Evolutionary conservation across 2,888 invertebrate species (phyloP).

Genomic region (Noctua comes): DNA sequence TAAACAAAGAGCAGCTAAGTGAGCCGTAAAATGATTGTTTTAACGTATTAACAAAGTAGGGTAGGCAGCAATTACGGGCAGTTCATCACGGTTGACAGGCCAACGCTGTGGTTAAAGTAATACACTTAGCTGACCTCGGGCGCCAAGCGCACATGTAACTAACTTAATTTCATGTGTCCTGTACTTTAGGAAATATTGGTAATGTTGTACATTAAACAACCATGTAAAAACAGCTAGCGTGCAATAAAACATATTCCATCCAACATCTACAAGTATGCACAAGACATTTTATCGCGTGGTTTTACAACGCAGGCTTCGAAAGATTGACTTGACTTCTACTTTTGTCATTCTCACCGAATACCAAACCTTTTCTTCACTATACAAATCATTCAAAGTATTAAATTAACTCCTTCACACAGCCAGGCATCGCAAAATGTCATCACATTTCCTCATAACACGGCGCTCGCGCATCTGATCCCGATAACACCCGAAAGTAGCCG

Average conservation of each 20-base stretch:
- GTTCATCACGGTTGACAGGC: slow-evolving; percentile 63
- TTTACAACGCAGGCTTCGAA: neutral
- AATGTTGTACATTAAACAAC: neutral
- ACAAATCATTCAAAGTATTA: slow-evolving; percentile 13
- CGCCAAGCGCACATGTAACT: slow-evolving; percentile 29
- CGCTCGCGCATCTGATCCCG: slow-evolving; percentile 36
- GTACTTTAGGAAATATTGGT: slow-evolving; percentile 13
- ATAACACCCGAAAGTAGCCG: slow-evolving; percentile 44
- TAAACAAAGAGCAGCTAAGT: slow-evolving; percentile 62
- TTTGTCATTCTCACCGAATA: neutral
- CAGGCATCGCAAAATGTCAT: slow-evolving; percentile 25
- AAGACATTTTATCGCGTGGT: neutral
- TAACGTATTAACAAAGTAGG: slow-evolving; percentile 55
- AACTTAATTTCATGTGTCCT: slow-evolving; percentile 23
- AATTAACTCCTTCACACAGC: neutral
- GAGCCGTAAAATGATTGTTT: slow-evolving; percentile 63
- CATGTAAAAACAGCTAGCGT: neutral
- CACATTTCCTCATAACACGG: slow-evolving; percentile 40
- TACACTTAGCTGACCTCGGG: slow-evolving; percentile 64
- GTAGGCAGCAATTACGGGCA: slow-evolving; percentile 63
- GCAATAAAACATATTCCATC: neutral
- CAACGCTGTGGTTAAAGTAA: slow-evolving; percentile 62
- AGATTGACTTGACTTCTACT: neutral
- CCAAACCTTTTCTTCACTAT: neutral
- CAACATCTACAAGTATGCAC: neutral